A percentile compares a stretch with the other conserved stretches of the same genome.
Conservation (phyloP, 2,888 invertebrate species). For the Bellardia bayeri region DNA sequence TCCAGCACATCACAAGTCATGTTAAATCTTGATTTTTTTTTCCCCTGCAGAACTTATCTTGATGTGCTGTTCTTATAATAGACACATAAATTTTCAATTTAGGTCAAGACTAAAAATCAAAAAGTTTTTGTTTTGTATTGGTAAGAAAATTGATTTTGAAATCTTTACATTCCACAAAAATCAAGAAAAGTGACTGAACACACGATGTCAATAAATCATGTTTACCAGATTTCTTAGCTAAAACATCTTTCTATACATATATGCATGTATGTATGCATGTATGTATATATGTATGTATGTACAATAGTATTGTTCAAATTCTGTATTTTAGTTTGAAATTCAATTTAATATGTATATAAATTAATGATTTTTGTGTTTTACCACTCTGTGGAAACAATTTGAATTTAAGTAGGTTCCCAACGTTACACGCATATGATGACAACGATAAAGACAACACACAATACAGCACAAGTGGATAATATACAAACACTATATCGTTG, state of each 20-base stretch:
- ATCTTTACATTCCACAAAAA: conserved; percentile 6
- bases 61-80: conserved; percentile 4
- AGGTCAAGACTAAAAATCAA: conserved; percentile 37
- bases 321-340: conserved; percentile 37
- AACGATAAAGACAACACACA: neutral
- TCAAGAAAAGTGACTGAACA: neutral
- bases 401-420: conserved; percentile 31
- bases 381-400: conserved; percentile 36
- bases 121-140: conserved; percentile 15
- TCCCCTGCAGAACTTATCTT: neutral
- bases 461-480: neutral
- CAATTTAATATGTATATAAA: conserved; percentile 35
- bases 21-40: neutral
- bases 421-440: conserved; percentile 19
- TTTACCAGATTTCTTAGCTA: conserved; percentile 41
- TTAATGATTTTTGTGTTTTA: conserved; percentile 41
- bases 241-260: neutral
- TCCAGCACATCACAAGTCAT: neutral
- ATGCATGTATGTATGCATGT: too few species aligned
- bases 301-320: neutral
- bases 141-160: conserved; percentile 33
- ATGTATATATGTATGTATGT: too few species aligned
- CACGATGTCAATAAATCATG: conserved; percentile 66
- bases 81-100: conserved; percentile 68
- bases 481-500: conserved; percentile 27